Conservation (phyloP, 1,140 invertebrate species). For the Polypedilum pembai region DNA sequence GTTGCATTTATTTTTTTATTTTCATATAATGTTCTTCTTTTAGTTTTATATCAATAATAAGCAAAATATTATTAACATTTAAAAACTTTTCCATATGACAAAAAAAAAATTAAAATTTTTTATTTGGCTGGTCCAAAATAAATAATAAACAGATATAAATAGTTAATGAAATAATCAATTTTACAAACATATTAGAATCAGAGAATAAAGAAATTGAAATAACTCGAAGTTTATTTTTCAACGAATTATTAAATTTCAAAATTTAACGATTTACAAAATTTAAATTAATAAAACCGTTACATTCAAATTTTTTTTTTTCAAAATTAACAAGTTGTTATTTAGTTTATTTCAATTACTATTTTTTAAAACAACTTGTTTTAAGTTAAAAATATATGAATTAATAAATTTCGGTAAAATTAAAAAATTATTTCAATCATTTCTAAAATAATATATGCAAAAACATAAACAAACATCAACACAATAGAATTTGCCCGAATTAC, state of each 20-base stretch:
- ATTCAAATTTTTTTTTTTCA: no score
- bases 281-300: no score
- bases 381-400: not conserved
- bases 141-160: not conserved
- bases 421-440: not conserved
- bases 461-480: no score
- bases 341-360: no score
- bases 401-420: not conserved
- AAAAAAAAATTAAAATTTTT: not conserved
- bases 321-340: no score
- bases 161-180: not conserved
- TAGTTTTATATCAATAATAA: slow-evolving; percentile 5
- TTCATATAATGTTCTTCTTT: not conserved
- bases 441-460: no score
- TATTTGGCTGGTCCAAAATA: slow-evolving; percentile 30
- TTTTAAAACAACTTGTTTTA: no score
- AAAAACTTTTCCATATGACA: no score
- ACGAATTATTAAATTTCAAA: not conserved
- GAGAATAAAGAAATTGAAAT: not conserved
- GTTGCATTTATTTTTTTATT: slow-evolving; percentile 9
- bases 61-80: no score
- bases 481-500: no score
- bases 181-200: not conserved
- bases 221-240: not conserved
- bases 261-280: no score